phyloP scores from a whole-genome alignment of 2,113 vertebrate species.

The Mugil cephalus region DNA sequence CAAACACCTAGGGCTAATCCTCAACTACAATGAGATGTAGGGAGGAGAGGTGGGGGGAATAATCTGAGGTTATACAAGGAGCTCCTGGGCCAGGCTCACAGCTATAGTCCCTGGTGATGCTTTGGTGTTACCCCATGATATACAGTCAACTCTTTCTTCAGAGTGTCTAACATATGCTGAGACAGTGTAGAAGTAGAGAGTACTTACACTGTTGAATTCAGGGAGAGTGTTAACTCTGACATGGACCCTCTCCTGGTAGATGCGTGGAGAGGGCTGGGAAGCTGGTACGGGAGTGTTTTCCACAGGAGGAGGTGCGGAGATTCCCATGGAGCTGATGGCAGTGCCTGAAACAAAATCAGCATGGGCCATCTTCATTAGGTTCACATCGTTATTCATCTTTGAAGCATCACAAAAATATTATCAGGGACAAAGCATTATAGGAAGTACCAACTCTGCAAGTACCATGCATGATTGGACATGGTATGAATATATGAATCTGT shows the following conservation, averaged over 20 bases:
- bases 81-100: conserved; percentile 27
- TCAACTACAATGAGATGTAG: conserved; percentile 50
- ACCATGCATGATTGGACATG: neutral
- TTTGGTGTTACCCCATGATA: conserved; percentile 45
- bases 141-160: conserved; percentile 3
- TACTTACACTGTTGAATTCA: conserved; percentile 77
- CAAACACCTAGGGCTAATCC: conserved; percentile 77
- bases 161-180: conserved; percentile 16
- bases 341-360: conserved; percentile 75
- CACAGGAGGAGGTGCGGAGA: conserved; percentile 71
- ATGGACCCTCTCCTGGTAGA: conserved; percentile 72
- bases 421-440: conserved; percentile 2
- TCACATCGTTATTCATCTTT: conserved; percentile 52
- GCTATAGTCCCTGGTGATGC: conserved; percentile 25
- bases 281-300: conserved; percentile 74
- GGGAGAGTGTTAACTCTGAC: conserved; percentile 76
- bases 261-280: conserved; percentile 67
- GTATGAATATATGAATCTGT: neutral
- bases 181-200: neutral
- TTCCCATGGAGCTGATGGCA: conserved; percentile 82
- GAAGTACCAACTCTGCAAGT: neutral
- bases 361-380: conserved; percentile 53
- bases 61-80: conserved; percentile 39
- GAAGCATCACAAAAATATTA: conserved; percentile 25
- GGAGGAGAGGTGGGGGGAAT: conserved; percentile 22